A percentile compares a stretch with the other conserved stretches of the same genome.
phyloP scores from a whole-genome alignment of 2,888 invertebrate genomes.

The Drosophila setosimentum region DNA sequence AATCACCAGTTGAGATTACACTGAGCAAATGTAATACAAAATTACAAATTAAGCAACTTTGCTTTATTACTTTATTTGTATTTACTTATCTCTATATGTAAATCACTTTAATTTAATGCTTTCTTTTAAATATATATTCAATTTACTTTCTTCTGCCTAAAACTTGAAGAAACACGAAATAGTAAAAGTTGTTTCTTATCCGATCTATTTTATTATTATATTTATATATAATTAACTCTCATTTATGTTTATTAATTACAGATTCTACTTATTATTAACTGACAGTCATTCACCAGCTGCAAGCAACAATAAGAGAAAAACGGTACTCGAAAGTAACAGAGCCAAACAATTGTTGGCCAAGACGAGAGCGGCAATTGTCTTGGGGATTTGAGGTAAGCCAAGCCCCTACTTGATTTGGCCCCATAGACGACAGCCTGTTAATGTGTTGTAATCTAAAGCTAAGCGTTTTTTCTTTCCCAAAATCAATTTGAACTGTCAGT shows the following conservation, averaged over 20 bases:
- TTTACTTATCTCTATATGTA: too few relatives aligned
- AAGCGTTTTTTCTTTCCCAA: slow-evolving; percentile 56
- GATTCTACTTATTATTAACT: too few relatives aligned
- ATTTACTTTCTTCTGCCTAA: background rate
- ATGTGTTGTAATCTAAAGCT: slow-evolving; percentile 73
- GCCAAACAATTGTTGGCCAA: slow-evolving; percentile 19
- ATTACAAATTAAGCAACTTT: too few relatives aligned
- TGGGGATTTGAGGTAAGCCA: slow-evolving; percentile 36
- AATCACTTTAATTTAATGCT: background rate
- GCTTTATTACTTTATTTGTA: too few relatives aligned
- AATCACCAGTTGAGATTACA: background rate
- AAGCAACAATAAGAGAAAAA: slow-evolving; percentile 1
- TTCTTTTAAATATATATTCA: background rate
- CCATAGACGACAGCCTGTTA: slow-evolving; percentile 46
- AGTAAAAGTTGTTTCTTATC: background rate
- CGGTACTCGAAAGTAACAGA: background rate
- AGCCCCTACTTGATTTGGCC: slow-evolving; percentile 30
- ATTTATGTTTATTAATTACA: background rate
- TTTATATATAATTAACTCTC: background rate
- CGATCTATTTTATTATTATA: background rate
- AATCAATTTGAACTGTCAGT: slow-evolving; percentile 75
- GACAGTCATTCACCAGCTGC: background rate
- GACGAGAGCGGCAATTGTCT: slow-evolving; percentile 24
- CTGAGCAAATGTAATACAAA: background rate
- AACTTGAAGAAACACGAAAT: background rate